Conservation (phyloP, 2,113 vertebrate genomes). For the Sylvia atricapilla region DNA sequence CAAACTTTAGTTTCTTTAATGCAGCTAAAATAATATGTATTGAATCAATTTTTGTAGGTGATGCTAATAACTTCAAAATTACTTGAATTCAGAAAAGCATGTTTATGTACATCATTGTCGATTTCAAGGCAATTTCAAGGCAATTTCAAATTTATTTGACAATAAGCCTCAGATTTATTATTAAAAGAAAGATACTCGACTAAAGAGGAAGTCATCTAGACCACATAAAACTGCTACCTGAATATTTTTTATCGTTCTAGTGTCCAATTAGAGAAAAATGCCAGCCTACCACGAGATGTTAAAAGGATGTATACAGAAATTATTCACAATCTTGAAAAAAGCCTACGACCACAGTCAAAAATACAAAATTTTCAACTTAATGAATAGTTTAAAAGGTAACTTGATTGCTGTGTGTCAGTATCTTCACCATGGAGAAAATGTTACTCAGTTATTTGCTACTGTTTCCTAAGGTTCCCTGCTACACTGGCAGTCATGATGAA, state of each 20-base stretch:
- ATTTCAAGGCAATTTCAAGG: neutral
- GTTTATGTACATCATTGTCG: neutral
- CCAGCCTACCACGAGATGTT: neutral
- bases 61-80: neutral
- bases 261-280: neutral
- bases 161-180: neutral
- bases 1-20: neutral
- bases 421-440: neutral
- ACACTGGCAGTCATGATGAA: neutral
- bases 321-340: neutral
- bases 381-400: neutral
- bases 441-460: neutral
- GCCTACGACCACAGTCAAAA: neutral
- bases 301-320: neutral
- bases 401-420: fast-evolving
- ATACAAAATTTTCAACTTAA: neutral
- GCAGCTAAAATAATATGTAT: neutral
- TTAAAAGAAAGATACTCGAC: neutral
- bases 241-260: neutral
- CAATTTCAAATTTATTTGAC: neutral
- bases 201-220: neutral
- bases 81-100: neutral
- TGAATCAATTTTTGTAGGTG: neutral
- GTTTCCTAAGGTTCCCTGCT: neutral
- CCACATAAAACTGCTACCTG: neutral